Percentiles rank a stretch among this genome's conserved stretches.
These are phyloP conservation scores for Rhipidura dahli DNA, from an alignment of 2,113 vertebrate species.

Conservation along the genomic window DNA sequence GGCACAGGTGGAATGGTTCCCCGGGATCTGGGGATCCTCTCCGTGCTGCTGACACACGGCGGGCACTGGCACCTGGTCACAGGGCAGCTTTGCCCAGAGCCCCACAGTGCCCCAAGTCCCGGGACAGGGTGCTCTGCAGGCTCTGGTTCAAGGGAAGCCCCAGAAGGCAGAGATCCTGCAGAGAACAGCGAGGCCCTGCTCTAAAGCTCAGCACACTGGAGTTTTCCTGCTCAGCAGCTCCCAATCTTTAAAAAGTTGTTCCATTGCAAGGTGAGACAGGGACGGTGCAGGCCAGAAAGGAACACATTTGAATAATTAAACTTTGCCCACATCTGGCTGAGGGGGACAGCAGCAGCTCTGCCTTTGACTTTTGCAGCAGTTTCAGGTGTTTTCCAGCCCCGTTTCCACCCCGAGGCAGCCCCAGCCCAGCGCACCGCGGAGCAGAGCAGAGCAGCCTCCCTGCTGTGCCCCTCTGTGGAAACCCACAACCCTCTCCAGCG, in stretches of 20 bases:
- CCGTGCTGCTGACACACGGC: background rate
- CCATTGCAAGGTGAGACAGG: background rate
- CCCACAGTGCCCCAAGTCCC: background rate
- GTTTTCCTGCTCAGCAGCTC: background rate
- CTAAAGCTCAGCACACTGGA: background rate
- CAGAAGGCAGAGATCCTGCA: background rate
- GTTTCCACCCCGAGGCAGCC: fast-evolving
- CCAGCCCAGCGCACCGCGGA: fast-evolving
- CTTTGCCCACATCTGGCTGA: fast-evolving
- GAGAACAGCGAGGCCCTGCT: fast-evolving
- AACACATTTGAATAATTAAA: background rate
- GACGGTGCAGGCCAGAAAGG: background rate
- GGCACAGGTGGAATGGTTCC: background rate
- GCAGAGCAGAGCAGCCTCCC: background rate
- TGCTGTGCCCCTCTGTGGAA: no score
- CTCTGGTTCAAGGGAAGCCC: background rate
- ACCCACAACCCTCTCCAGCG: no score
- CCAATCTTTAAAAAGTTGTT: background rate
- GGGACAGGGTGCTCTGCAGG: background rate
- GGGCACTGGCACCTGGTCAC: background rate
- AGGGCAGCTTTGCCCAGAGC: background rate
- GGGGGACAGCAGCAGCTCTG: background rate
- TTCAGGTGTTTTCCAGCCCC: fast-evolving
- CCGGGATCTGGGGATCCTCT: background rate
- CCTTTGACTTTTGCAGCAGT: background rate